Evolutionary conservation across 2,113 vertebrate species (phyloP), one percentile per base, ranked within the genome.

Genomic region (Bungarus multicinctus): DNA sequence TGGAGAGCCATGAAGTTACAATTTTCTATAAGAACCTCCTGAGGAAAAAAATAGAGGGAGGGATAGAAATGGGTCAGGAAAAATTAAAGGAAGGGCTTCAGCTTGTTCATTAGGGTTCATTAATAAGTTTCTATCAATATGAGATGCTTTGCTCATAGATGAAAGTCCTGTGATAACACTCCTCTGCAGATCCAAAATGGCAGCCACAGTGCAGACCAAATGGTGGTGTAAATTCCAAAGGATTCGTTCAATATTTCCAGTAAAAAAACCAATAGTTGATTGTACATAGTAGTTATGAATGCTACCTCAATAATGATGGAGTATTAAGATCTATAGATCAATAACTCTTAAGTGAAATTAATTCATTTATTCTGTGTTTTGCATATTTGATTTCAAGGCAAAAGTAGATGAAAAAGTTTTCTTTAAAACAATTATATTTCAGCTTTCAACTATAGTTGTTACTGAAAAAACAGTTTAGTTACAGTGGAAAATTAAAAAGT

Each of bases 241-340:
- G 97, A 97, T 91, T 97, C 93, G 95, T 94, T 93, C 96, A 97
- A 95, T 97, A 95, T 92, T 96, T 95, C 96, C 95, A 91, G 27
- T 91, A 94, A 95, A 96, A 95, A 95, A 96, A 81, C 34, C 22
- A 95, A 94, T 97, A 96, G 95, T 93, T 0, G 96, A 95, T 97
- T 94, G 96, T 95, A 97, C 92, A 97, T 96, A 96, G 96, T 97
- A 95, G 95, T 97, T 97, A 97, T 95, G 96, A 97, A 97, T 96
- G 97, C 98, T 98, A 98, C 98, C 97, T 98, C 98, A 98, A 96
- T 98, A 98, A 96, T 96, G 85, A 93, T 94, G 97, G 97, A 97
- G 53, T 97, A 86, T 43, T 96, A 94, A 96, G 95, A 96, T 96
- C 96, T 97, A 96, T 97, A 96, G 96, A 97, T 97, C 96, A 95